phyloP scores from a whole-genome alignment of 2,797 vertebrate genomes.

The Pseudochirops cupreus region DNA sequence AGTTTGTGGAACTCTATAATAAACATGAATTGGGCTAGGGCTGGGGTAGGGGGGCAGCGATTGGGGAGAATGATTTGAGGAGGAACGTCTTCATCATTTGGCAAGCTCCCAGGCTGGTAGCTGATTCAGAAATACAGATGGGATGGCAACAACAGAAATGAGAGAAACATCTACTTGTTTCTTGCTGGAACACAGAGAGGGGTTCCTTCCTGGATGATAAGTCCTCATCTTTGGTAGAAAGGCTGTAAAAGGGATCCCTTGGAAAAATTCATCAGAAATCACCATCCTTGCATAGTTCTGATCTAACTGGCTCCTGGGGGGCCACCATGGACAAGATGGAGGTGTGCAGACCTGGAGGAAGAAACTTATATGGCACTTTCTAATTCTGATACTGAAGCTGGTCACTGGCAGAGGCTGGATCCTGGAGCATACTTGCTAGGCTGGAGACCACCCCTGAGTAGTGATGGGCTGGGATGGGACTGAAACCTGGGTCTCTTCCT shows the following conservation, averaged over 20 bases:
- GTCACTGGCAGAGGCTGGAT: not conserved
- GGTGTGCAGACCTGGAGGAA: not conserved
- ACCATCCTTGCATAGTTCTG: not conserved
- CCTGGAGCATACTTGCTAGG: not conserved
- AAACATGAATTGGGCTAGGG: constrained; percentile 71
- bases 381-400: not conserved
- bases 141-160: constrained; percentile 73
- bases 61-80: not conserved
- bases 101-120: constrained; percentile 67
- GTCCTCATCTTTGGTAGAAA: constrained; percentile 68
- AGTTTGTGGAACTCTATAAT: constrained; percentile 83
- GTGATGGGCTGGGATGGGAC: not conserved
- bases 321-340: not conserved
- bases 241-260: constrained; percentile 57
- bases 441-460: not conserved
- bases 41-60: not conserved
- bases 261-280: constrained; percentile 40
- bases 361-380: not conserved
- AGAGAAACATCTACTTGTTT: constrained; percentile 68
- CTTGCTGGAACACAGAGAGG: constrained; percentile 66
- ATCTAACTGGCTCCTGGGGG: not conserved
- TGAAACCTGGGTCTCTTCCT: not conserved
- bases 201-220: constrained; percentile 66
- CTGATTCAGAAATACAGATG: constrained; percentile 76
- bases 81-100: constrained; percentile 69